Evolutionary conservation across 2,797 vertebrate genomes (phyloP).

Genomic region (Danionella dracula): DNA sequence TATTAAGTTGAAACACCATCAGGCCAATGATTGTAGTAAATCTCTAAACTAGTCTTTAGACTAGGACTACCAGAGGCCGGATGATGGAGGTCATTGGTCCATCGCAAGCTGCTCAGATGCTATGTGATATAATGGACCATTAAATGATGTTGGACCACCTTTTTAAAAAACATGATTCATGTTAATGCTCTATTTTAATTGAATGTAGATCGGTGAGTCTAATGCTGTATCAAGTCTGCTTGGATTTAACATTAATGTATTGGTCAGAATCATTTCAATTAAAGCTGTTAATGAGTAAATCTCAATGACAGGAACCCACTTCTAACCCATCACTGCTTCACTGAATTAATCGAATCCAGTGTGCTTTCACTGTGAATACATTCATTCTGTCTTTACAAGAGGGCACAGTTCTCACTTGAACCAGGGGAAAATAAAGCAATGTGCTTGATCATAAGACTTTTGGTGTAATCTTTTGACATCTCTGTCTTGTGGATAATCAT

Average conservation of each 20-base stretch:
- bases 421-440: constrained; percentile 24
- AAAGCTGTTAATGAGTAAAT: constrained; percentile 53
- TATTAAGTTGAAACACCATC: no score
- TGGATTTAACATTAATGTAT: background rate
- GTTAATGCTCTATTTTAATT: background rate
- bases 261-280: constrained; percentile 61
- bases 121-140: no score
- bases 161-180: no score
- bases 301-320: constrained; percentile 50
- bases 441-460: constrained; percentile 29
- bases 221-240: background rate
- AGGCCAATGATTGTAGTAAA: no score
- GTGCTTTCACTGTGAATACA: background rate
- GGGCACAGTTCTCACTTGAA: constrained; percentile 23
- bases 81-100: no score
- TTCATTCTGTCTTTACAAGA: constrained; percentile 7
- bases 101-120: no score
- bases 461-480: constrained; percentile 7
- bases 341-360: constrained; percentile 23
- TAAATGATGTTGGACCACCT: no score
- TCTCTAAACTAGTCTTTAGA: no score
- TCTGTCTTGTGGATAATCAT: background rate
- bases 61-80: no score
- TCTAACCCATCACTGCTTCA: constrained; percentile 5
- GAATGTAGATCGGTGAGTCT: constrained; percentile 8